Conservation (phyloP, 64 coral and sea anemone species). For the Montipora capricornis region DNA sequence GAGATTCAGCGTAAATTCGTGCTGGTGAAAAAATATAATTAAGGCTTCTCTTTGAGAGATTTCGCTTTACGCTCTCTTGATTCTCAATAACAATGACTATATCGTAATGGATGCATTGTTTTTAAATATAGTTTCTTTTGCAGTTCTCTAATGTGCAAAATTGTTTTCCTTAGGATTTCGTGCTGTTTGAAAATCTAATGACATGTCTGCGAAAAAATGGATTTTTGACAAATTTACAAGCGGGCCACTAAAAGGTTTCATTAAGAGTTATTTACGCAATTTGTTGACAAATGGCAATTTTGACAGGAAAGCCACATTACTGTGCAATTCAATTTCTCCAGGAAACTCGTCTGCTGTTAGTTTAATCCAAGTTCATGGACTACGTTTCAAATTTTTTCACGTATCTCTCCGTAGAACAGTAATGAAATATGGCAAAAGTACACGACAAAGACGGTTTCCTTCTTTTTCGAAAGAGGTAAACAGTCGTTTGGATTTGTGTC, state of each 20-base stretch:
- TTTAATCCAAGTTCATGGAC: neutral
- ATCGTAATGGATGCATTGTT: slow-evolving; percentile 11
- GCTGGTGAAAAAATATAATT: too few relatives aligned
- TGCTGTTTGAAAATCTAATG: neutral
- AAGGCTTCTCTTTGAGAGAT: neutral
- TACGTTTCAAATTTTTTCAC: neutral
- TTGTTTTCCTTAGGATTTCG: neutral
- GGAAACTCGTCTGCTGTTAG: neutral
- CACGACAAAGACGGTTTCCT: neutral
- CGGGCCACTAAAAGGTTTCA: slow-evolving; percentile 42
- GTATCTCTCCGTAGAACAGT: neutral
- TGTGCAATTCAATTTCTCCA: neutral
- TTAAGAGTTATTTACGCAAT: slow-evolving; percentile 7
- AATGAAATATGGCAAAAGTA: neutral
- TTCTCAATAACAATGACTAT: slow-evolving; percentile 12
- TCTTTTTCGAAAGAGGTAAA: neutral
- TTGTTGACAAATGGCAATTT: slow-evolving; percentile 8
- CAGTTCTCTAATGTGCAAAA: neutral
- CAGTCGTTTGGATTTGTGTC: too few relatives aligned
- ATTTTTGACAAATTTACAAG: slow-evolving; percentile 1
- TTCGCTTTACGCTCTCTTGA: neutral
- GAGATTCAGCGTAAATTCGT: neutral
- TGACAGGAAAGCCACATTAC: slow-evolving; percentile 29
- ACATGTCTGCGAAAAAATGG: neutral
- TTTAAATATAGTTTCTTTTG: slow-evolving; percentile 2